Evolutionary conservation across 1,140 invertebrate species (phyloP).

Genomic region (Pissodes strobi): DNA sequence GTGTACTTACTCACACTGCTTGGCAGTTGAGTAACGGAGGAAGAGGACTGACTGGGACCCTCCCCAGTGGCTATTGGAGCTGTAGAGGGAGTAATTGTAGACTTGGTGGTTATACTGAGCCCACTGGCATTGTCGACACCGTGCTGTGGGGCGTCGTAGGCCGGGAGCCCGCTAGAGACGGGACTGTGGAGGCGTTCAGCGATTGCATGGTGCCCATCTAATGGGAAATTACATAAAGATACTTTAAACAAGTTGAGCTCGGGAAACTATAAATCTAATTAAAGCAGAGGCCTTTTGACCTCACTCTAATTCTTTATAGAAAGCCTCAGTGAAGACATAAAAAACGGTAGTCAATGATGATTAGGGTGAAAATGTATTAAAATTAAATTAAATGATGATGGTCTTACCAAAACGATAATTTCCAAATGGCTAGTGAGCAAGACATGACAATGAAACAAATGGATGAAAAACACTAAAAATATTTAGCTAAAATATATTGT

Average conservation of each 20-base stretch:
- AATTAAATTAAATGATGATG: no score
- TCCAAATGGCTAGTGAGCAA: constrained; percentile 26
- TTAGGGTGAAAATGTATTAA: no score
- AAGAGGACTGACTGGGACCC: constrained; percentile 43
- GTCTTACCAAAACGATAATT: constrained; percentile 22
- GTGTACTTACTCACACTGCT: constrained; percentile 29
- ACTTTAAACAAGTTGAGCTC: not conserved
- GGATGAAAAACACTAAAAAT: no score
- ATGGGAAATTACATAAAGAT: not conserved
- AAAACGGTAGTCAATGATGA: no score
- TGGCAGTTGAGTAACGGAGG: constrained; percentile 43
- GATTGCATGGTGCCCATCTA: constrained; percentile 89
- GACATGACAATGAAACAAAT: not conserved
- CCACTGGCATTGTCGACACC: constrained; percentile 76
- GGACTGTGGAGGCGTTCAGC: constrained; percentile 78
- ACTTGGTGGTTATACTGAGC: constrained; percentile 11
- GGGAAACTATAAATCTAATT: not conserved
- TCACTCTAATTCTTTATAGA: no score
- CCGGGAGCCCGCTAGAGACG: constrained; percentile 80
- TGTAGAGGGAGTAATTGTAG: not conserved
- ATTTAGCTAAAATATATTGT: no score
- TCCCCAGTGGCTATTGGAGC: constrained; percentile 8
- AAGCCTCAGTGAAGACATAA: no score
- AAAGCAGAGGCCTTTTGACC: no score
- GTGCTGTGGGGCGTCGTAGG: constrained; percentile 87